A percentile compares a stretch with the other conserved stretches of the same genome.
Conservation (phyloP, 2,797 vertebrate species). For the Microctenopoma stevenorrisi region DNA sequence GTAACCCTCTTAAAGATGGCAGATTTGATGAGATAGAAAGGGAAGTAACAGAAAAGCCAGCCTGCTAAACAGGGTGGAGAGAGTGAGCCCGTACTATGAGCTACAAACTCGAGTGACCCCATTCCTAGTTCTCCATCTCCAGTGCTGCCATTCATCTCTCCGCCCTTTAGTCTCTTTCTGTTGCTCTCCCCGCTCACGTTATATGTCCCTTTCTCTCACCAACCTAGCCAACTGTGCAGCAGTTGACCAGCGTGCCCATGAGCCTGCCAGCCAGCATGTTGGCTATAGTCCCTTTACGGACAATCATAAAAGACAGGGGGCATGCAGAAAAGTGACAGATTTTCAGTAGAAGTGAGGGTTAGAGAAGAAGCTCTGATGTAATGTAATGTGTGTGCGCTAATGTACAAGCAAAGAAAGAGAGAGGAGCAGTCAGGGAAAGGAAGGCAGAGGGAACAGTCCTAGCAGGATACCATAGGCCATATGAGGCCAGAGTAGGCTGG, state of each 20-base stretch:
- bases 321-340: constrained; percentile 72
- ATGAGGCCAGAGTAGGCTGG: constrained; percentile 74
- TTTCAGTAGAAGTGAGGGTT: constrained; percentile 50
- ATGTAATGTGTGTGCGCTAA: no score
- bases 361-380: constrained; percentile 21
- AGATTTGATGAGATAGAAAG: constrained; percentile 70
- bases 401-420: constrained; percentile 35
- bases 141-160: constrained; percentile 63
- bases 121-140: constrained; percentile 69
- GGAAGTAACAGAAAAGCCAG: constrained; percentile 67
- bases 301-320: constrained; percentile 75
- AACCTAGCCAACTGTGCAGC: constrained; percentile 77
- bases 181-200: constrained; percentile 38
- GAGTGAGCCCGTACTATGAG: constrained; percentile 76
- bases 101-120: constrained; percentile 86
- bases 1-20: constrained; percentile 78
- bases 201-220: constrained; percentile 55
- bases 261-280: constrained; percentile 74
- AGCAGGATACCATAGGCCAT: constrained; percentile 69
- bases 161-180: constrained; percentile 23
- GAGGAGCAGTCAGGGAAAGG: constrained; percentile 19
- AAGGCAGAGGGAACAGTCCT: constrained; percentile 43
- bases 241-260: constrained; percentile 80
- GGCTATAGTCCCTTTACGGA: constrained; percentile 73
- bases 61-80: constrained; percentile 73